Percentiles rank a stretch among this genome's conserved stretches.
Conservation (phyloP, 2,888 invertebrate genomes). For the Yponomeuta malinellus region DNA sequence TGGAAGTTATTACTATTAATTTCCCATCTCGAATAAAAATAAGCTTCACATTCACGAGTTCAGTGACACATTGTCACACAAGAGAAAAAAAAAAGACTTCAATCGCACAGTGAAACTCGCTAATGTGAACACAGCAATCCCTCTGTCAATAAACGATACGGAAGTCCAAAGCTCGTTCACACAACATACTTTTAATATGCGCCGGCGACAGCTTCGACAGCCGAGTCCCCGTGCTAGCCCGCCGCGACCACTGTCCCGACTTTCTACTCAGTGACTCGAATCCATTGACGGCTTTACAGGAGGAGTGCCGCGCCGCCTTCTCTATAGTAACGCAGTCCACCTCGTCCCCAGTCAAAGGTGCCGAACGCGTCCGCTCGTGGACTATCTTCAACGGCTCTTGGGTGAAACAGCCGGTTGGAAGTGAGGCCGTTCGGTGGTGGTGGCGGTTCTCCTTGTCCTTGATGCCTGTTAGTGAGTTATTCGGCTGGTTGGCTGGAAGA, state of each 20-base stretch:
- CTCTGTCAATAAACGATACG: too few species aligned
- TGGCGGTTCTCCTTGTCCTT: constrained; percentile 40
- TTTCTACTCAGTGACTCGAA: constrained; percentile 43
- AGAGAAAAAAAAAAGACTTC: too few species aligned
- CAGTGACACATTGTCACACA: too few species aligned
- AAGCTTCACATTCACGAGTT: too few species aligned
- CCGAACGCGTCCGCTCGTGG: constrained; percentile 82
- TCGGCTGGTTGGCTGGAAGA: constrained; percentile 63
- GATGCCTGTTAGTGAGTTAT: constrained; percentile 63
- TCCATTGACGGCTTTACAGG: constrained; percentile 57
- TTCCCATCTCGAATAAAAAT: too few species aligned
- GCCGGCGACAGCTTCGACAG: constrained; percentile 65
- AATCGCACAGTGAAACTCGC: too few species aligned
- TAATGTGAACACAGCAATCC: too few species aligned
- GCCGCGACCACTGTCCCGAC: constrained; percentile 44
- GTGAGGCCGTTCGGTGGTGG: constrained; percentile 61
- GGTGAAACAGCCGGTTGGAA: constrained; percentile 51
- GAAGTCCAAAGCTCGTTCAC: neutral
- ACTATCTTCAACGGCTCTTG: constrained; percentile 56
- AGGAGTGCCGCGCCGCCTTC: constrained; percentile 46
- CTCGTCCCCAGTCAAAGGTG: constrained; percentile 78
- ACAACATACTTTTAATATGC: constrained; percentile 68
- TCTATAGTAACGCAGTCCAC: constrained; percentile 49
- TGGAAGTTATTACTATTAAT: too few species aligned
- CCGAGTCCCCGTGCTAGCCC: constrained; percentile 65